A percentile compares a stretch with the other conserved stretches of the same genome.
phyloP scores from a whole-genome alignment of 2,113 vertebrate species.

The Phocoena sinus region DNA sequence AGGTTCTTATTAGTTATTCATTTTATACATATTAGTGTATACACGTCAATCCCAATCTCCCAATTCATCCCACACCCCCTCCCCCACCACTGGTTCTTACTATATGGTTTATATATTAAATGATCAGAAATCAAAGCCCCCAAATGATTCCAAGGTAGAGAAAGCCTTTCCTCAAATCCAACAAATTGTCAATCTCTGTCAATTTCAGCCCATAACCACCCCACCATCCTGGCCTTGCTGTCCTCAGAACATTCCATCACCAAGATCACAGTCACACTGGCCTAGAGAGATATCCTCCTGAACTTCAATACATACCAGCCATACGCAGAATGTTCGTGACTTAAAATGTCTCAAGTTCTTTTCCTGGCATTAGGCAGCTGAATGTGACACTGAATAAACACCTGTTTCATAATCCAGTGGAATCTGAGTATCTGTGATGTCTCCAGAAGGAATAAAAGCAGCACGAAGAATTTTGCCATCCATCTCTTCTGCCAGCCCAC shows the following conservation, averaged over 20 bases:
- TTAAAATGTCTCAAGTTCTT: neutral
- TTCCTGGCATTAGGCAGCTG: neutral
- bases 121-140: neutral
- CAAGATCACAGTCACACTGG: neutral
- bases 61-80: too few relatives aligned
- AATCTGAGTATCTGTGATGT: slow-evolving; percentile 92
- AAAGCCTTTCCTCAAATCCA: neutral
- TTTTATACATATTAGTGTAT: too few relatives aligned
- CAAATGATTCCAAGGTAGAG: neutral
- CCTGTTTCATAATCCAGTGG: slow-evolving; percentile 92
- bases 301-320: neutral
- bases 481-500: slow-evolving; percentile 90
- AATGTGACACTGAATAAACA: slow-evolving; percentile 46
- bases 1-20: too few relatives aligned
- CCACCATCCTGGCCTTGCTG: neutral
- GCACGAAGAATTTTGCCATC: slow-evolving; percentile 90
- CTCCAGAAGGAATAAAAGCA: slow-evolving; percentile 91
- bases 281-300: neutral
- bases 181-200: neutral
- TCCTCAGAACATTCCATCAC: neutral
- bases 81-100: neutral
- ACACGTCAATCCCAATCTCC: too few relatives aligned
- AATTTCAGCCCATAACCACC: neutral
- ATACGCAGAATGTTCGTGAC: neutral
- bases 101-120: neutral